Evolutionary conservation across 2,113 vertebrate genomes (phyloP).

Genomic region (Psettodes erumei): DNA sequence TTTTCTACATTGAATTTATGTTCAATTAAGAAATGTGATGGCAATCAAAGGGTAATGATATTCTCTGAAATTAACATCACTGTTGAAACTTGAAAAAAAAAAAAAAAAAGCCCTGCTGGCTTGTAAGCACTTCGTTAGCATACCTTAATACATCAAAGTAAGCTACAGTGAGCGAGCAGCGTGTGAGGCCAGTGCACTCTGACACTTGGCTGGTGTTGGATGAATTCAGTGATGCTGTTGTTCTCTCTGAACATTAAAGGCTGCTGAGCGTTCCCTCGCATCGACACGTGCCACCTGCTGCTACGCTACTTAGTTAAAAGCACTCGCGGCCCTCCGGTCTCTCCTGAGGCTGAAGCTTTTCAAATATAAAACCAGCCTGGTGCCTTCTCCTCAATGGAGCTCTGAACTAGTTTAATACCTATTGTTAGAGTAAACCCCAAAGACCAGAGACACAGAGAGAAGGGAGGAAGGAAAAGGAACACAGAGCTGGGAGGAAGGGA

Average conservation of each 20-base stretch:
- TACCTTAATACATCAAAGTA: slow-evolving; percentile 16
- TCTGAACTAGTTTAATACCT: slow-evolving; percentile 82
- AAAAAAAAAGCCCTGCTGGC: background rate
- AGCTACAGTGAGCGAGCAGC: slow-evolving; percentile 15
- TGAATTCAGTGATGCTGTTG: slow-evolving; percentile 8
- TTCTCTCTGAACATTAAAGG: slow-evolving; percentile 37
- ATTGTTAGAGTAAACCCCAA: slow-evolving; percentile 78
- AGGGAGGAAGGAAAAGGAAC: slow-evolving; percentile 17
- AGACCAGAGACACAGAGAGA: slow-evolving; percentile 63
- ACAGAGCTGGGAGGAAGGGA: slow-evolving; percentile 23
- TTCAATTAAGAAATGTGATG: background rate
- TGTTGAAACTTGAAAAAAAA: background rate
- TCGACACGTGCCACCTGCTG: slow-evolving; percentile 57
- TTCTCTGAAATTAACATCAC: background rate
- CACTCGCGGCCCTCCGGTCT: slow-evolving; percentile 42
- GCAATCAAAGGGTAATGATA: background rate
- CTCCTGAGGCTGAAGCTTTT: slow-evolving; percentile 69
- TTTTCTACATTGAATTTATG: background rate
- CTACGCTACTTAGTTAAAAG: slow-evolving; percentile 63
- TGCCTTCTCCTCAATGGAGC: slow-evolving; percentile 68
- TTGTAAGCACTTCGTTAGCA: slow-evolving; percentile 9
- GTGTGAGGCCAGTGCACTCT: background rate
- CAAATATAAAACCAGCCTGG: slow-evolving; percentile 70
- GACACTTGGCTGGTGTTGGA: slow-evolving; percentile 23
- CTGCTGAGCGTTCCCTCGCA: slow-evolving; percentile 34